Conservation (phyloP, 2,888 invertebrate genomes). For the Campoplex nolae region DNA sequence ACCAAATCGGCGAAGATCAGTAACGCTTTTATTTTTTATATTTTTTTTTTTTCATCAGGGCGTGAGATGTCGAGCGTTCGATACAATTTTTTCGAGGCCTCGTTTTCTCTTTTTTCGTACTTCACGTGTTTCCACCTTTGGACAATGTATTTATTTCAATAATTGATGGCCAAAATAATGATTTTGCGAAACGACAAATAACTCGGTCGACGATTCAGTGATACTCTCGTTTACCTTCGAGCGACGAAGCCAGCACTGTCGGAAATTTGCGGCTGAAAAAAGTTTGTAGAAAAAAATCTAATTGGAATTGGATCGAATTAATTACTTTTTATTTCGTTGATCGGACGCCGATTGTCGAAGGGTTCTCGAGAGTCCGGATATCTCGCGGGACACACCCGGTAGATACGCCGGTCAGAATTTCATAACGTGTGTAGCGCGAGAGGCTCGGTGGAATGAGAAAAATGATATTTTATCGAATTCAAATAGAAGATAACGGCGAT, state of each 20-base stretch:
- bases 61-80: not conserved
- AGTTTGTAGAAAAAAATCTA: too few relatives aligned
- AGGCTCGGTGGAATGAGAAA: constrained; percentile 45
- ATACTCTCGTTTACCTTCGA: not conserved
- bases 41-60: not conserved
- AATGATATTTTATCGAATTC: constrained; percentile 64
- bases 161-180: not conserved
- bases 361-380: not conserved
- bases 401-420: not conserved
- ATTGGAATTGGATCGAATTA: not conserved
- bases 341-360: not conserved
- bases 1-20: not conserved
- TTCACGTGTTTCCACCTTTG: not conserved
- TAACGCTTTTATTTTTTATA: too few relatives aligned
- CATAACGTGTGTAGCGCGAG: not conserved
- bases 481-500: constrained; percentile 58
- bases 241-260: not conserved
- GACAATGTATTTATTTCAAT: not conserved
- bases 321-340: not conserved
- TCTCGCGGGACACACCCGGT: not conserved
- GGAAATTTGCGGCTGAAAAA: not conserved
- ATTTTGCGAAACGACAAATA: too few relatives aligned
- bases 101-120: not conserved
- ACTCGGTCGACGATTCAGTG: too few relatives aligned
- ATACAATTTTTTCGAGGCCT: not conserved